Percentiles rank a stretch among this genome's conserved stretches.
Conservation (phyloP, 2,797 vertebrate species). For the Parambassis ranga region DNA sequence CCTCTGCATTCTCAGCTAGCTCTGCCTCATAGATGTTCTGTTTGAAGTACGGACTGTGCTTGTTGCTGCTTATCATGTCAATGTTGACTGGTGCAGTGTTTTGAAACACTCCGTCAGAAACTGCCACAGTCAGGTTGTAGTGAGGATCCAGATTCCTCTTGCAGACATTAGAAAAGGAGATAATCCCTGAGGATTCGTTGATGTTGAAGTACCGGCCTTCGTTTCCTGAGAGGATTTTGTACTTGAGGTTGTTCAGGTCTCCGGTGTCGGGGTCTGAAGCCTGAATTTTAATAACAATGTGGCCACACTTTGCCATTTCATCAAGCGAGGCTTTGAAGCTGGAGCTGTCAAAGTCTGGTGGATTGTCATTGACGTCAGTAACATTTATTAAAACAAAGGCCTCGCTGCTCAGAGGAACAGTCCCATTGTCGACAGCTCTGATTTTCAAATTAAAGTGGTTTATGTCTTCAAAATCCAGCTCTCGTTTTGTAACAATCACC, state of each 20-base stretch:
- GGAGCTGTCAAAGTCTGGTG: conserved; percentile 87
- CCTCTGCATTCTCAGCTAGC: conserved; percentile 92
- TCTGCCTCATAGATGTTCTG: conserved; percentile 92
- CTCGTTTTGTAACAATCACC: conserved; percentile 83
- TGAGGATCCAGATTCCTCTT: conserved; percentile 88
- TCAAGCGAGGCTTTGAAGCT: conserved; percentile 90
- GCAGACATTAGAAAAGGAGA: conserved; percentile 93
- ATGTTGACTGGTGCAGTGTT: conserved; percentile 93
- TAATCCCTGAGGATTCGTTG: conserved; percentile 91
- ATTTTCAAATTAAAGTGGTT: conserved; percentile 87
- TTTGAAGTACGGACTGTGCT: conserved; percentile 89
- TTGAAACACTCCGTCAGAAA: conserved; percentile 94
- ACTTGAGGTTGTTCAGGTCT: conserved; percentile 85
- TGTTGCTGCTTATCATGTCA: conserved; percentile 92
- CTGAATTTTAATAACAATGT: conserved; percentile 94
- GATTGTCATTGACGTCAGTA: conserved; percentile 94
- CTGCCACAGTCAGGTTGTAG: conserved; percentile 91
- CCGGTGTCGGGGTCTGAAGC: conserved; percentile 89
- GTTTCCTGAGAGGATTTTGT: conserved; percentile 94
- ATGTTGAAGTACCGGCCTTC: conserved; percentile 92
- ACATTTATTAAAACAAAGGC: conserved; percentile 84
- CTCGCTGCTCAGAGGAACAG: conserved; percentile 83
- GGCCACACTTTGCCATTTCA: conserved; percentile 92
- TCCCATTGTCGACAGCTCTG: conserved; percentile 86
- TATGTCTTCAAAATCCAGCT: conserved; percentile 88